Evolutionary conservation across 2,888 invertebrate species (phyloP).

Genomic region (Mycogona germanica): DNA sequence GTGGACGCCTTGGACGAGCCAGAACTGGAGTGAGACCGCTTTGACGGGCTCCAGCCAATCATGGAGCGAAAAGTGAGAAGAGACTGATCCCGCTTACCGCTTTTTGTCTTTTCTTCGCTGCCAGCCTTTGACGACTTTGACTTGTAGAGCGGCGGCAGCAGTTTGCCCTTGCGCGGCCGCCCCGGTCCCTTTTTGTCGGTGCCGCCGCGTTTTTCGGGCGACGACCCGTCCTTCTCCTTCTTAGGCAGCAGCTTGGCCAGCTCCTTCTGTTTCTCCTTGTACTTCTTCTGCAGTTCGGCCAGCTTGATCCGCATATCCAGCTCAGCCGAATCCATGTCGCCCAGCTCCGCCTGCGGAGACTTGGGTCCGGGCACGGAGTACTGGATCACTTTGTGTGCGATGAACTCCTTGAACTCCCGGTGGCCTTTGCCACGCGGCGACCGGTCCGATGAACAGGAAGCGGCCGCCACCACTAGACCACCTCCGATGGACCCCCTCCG

Average conservation of each 20-base stretch:
- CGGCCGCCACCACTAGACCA: background rate
- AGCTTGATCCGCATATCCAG: conserved; percentile 67
- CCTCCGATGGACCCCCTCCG: background rate
- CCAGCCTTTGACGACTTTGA: conserved; percentile 2
- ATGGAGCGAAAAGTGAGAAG: conserved; percentile 1
- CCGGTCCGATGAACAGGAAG: no score
- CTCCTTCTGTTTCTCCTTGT: conserved; percentile 70
- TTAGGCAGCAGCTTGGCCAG: conserved; percentile 34
- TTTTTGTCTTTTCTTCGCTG: conserved; percentile 3
- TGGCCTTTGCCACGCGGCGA: conserved; percentile 26
- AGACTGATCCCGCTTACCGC: background rate
- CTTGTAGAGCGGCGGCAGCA: conserved; percentile 10
- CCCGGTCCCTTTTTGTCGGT: conserved; percentile 40
- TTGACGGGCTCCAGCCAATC: conserved; percentile 1
- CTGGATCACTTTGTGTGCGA: conserved; percentile 31
- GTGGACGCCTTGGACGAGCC: background rate
- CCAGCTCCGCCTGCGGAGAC: background rate
- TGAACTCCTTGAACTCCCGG: conserved; percentile 30
- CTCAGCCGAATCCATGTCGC: conserved; percentile 54
- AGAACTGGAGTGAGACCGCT: conserved; percentile 1
- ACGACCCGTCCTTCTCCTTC: conserved; percentile 19
- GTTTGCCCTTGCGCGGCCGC: conserved; percentile 36
- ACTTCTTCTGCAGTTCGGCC: conserved; percentile 63
- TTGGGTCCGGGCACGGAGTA: conserved; percentile 20
- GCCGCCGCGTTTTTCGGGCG: no score